These are phyloP conservation scores for Pitta sordida DNA, from an alignment of 2,113 vertebrate genomes.

Conservation along the genomic window DNA sequence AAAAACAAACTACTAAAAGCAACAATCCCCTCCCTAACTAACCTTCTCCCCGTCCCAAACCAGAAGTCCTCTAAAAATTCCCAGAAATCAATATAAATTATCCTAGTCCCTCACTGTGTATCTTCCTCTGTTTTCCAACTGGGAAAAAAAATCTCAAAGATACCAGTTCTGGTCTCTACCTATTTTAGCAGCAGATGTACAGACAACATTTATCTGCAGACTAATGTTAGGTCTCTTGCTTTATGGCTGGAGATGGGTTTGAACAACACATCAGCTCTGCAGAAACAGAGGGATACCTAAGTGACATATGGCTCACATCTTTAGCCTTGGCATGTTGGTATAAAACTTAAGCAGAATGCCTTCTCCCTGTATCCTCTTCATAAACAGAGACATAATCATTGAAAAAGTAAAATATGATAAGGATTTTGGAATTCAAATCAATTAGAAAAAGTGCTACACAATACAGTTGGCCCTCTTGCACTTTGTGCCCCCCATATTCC, in stretches of 20 bases:
- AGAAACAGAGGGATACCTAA: background rate
- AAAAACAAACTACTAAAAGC: background rate
- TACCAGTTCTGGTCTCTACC: background rate
- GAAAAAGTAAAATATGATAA: background rate
- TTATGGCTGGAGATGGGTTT: background rate
- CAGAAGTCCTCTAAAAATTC: background rate
- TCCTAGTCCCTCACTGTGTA: background rate
- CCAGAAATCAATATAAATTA: background rate
- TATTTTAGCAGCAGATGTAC: background rate
- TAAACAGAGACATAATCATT: background rate
- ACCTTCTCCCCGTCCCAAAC: background rate
- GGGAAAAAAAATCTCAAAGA: background rate
- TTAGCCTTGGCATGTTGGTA: background rate
- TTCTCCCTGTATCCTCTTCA: background rate
- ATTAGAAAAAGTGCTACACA: background rate
- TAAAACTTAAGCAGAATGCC: background rate
- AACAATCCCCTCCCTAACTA: background rate
- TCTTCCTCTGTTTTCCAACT: background rate
- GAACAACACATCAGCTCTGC: background rate
- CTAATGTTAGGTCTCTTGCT: background rate
- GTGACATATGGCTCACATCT: background rate
- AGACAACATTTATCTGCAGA: background rate
- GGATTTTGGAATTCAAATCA: background rate
- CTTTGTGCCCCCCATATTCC: too few species aligned
- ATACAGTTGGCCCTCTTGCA: too few species aligned